phyloP scores from a whole-genome alignment of 1,140 invertebrate species.

The Holotrichia oblita region DNA sequence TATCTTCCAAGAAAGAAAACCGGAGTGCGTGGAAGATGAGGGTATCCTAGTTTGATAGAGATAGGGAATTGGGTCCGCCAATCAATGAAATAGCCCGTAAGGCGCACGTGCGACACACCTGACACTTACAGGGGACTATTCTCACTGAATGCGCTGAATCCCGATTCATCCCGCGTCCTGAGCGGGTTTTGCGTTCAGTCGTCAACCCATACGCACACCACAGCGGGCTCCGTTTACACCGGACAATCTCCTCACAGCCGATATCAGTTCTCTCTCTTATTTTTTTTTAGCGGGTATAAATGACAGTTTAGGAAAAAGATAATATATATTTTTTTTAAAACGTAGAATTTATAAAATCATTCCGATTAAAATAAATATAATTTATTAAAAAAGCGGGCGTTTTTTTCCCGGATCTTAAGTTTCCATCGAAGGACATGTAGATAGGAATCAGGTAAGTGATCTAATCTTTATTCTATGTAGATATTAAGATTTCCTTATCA shows the following conservation, averaged over 20 bases:
- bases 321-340: too few relatives aligned
- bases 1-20: too few relatives aligned
- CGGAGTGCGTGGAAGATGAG: constrained; percentile 41
- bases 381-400: too few relatives aligned
- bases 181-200: not conserved
- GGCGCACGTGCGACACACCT: constrained; percentile 55
- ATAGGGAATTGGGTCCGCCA: constrained; percentile 48
- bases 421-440: too few relatives aligned
- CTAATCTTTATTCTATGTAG: too few relatives aligned
- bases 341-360: too few relatives aligned
- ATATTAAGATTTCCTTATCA: not conserved
- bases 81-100: constrained; percentile 51
- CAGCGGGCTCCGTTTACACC: not conserved
- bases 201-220: not conserved
- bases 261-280: too few relatives aligned
- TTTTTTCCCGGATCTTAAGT: too few relatives aligned
- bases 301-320: not conserved
- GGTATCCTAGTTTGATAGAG: constrained; percentile 43
- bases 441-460: too few relatives aligned
- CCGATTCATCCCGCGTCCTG: constrained; percentile 47
- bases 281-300: too few relatives aligned
- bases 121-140: constrained; percentile 41
- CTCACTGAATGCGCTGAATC: too few relatives aligned
- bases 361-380: too few relatives aligned
- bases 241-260: not conserved